These are phyloP conservation scores for Lepidocyrtinus sp. DNA, from an alignment of 2,888 invertebrate species.

Conservation along the genomic window DNA sequence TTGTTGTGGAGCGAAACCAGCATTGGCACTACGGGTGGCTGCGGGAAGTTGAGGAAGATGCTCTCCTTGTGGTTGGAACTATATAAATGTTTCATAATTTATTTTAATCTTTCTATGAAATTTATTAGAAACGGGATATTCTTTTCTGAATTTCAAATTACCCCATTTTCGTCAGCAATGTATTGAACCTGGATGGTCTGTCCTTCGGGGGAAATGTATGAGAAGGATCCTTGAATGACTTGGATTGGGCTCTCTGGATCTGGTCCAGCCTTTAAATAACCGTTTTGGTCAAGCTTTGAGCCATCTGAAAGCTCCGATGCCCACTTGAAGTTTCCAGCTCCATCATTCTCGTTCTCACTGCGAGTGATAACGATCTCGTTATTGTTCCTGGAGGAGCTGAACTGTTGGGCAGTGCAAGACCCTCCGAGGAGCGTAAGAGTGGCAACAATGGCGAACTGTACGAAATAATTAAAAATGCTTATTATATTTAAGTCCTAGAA, in stretches of 20 bases:
- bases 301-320: slow-evolving; percentile 46
- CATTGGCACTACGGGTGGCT: slow-evolving; percentile 41
- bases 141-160: too few relatives aligned
- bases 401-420: slow-evolving; percentile 37
- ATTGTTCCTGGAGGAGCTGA: not conserved
- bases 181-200: not conserved
- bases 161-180: slow-evolving; percentile 8
- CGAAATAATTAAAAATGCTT: not conserved
- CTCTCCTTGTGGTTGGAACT: slow-evolving; percentile 15
- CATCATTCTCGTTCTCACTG: slow-evolving; percentile 36
- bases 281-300: slow-evolving; percentile 24
- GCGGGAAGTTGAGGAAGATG: slow-evolving; percentile 23
- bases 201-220: slow-evolving; percentile 21
- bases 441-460: slow-evolving; percentile 35
- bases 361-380: slow-evolving; percentile 17
- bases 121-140: too few relatives aligned
- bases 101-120: too few relatives aligned
- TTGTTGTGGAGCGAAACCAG: slow-evolving; percentile 29
- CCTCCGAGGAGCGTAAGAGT: slow-evolving; percentile 35
- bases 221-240: slow-evolving; percentile 30
- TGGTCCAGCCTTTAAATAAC: slow-evolving; percentile 21
- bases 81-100: too few relatives aligned
- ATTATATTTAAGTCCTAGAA: not conserved
- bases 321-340: slow-evolving; percentile 48
- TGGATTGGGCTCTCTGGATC: slow-evolving; percentile 27